Conservation (phyloP, 2,888 invertebrate genomes). For the Sarcophaga caerulescens region DNA sequence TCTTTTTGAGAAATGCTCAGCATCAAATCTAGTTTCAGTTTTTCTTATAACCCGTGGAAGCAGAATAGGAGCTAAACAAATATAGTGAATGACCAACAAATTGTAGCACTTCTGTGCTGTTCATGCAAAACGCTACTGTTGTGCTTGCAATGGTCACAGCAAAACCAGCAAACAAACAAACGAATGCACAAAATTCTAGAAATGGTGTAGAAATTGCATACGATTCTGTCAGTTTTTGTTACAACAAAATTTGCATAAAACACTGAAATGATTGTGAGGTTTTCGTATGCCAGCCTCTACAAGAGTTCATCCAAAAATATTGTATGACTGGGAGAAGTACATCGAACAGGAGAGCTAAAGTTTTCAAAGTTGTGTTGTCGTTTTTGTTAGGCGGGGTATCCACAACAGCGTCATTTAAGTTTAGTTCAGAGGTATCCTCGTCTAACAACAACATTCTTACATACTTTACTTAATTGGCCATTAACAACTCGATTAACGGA, state of each 20-base stretch:
- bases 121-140: conserved; percentile 44
- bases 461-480: too few relatives aligned
- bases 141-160: conserved; percentile 27
- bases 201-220: conserved; percentile 39
- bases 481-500: too few relatives aligned
- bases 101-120: conserved; percentile 33
- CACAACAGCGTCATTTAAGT: too few relatives aligned
- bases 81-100: conserved; percentile 28
- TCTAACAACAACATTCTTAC: too few relatives aligned
- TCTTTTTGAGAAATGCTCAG: conserved; percentile 13
- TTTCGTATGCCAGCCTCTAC: background rate
- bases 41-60: background rate
- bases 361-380: too few relatives aligned
- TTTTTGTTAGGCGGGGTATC: too few relatives aligned
- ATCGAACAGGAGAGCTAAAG: too few relatives aligned
- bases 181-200: background rate
- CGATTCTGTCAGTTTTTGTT: conserved; percentile 29
- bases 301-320: background rate
- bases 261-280: conserved; percentile 42
- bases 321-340: too few relatives aligned
- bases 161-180: background rate
- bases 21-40: conserved; percentile 41
- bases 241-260: conserved; percentile 61
- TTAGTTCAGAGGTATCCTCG: too few relatives aligned
- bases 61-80: background rate